Evolutionary conservation across 2,888 invertebrate species (phyloP).

Genomic region (Philonicus albiceps): DNA sequence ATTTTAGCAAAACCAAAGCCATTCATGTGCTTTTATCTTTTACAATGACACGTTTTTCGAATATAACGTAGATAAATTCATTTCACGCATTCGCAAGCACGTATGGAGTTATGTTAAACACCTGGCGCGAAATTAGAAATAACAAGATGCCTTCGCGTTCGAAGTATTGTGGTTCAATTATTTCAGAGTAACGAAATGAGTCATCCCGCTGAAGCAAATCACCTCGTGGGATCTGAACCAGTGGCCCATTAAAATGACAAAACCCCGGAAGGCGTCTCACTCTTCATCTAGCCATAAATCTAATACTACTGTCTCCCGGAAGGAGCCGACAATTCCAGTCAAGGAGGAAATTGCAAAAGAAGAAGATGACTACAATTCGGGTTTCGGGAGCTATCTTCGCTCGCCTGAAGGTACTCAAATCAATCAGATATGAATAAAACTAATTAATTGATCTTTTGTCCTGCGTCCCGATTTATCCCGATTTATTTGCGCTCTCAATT

Average conservation of each 20-base stretch:
- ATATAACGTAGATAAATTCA: background rate
- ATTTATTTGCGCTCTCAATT: background rate
- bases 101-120: background rate
- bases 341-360: conserved; percentile 51
- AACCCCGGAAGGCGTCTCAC: conserved; percentile 19
- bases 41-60: background rate
- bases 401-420: conserved; percentile 58
- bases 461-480: background rate
- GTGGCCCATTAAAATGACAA: conserved; percentile 27
- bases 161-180: background rate
- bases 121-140: background rate
- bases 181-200: background rate
- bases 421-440: conserved; percentile 18
- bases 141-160: background rate
- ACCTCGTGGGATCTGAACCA: background rate
- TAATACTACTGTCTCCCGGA: conserved; percentile 40
- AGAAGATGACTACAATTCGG: conserved; percentile 61
- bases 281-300: conserved; percentile 40
- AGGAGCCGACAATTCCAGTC: conserved; percentile 30
- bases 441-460: conserved; percentile 7
- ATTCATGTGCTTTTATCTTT: background rate
- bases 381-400: conserved; percentile 61
- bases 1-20: background rate
- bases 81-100: background rate
- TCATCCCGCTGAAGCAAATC: background rate